Evolutionary conservation across 2,113 vertebrate genomes (phyloP), one percentile per base, ranked within the genome.

Genomic region (Chascanopsetta lugubris): DNA sequence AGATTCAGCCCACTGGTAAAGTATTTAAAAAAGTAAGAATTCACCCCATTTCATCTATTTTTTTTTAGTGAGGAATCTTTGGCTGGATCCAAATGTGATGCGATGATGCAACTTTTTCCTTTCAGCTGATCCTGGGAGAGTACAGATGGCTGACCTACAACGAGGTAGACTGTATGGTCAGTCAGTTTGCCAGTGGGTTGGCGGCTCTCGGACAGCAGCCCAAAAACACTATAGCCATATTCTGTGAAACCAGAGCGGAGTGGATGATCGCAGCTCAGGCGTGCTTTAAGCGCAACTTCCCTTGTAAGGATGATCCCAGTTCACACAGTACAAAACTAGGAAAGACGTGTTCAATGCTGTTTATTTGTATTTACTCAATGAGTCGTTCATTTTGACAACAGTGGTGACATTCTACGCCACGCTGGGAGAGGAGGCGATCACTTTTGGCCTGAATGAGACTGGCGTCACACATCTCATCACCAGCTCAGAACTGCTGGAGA

Each of bases 361-460:
- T 59, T 5, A 18, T 38, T 22, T 61, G n/a, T 38, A 55, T 20
- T 21, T 11, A 40, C 18, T 58, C 15, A 62, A 42, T 21, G 43
- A 21, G 1, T 46, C 5, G 18, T 47, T 53, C 70, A 30, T 54
- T 0, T 45, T 42, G 4, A 21, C 38, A 68, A 24, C 84, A 99
- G 97, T 99, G 87, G 96, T 99, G 72, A 99, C 97, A 0, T 87
- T 99, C 58, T 99, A 99, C 7, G 95, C 97, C 34, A 98, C 97
- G 1, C 89, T 99, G 87, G 97, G 97, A 25, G 95, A 95, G 84
- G 96, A 99, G 1, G 96, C 95, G 0, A 94, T 99, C 26, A 92
- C 92, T 6, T 97, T 92, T 24, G 97, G 97, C 1, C 91, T 99
- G 84, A 98, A 97, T 0, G 95, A 99, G 88, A 95, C 94, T 3